A percentile compares a stretch with the other conserved stretches of the same genome.
Evolutionary conservation across 2,797 vertebrate genomes (phyloP).

Genomic region (Siniperca undulata): DNA sequence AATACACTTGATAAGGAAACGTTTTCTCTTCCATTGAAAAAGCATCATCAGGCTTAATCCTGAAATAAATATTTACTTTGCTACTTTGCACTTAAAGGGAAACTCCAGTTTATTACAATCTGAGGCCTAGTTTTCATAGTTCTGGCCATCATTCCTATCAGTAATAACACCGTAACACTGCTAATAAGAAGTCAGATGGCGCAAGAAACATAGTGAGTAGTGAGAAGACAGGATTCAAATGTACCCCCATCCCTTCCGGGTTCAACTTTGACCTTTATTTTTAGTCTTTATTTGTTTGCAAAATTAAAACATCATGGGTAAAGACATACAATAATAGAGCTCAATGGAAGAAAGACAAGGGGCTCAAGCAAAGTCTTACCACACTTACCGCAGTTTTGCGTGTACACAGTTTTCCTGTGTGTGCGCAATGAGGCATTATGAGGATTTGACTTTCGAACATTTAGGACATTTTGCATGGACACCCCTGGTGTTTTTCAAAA

Average conservation of each 20-base stretch:
- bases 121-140: not conserved
- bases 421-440: not conserved
- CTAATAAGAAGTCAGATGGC: not conserved
- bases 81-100: constrained; percentile 22
- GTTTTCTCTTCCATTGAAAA: constrained; percentile 57
- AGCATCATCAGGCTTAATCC: constrained; percentile 22
- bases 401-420: not conserved
- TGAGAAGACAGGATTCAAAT: not conserved
- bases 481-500: not conserved
- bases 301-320: too few species aligned
- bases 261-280: not conserved
- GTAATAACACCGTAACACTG: not conserved
- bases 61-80: constrained; percentile 49
- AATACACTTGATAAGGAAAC: constrained; percentile 37
- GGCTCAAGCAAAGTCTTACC: not conserved
- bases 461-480: not conserved
- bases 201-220: not conserved
- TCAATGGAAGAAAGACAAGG: not conserved
- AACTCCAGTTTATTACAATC: not conserved
- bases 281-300: too few species aligned
- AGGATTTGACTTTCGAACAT: not conserved
- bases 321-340: not conserved
- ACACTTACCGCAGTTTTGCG: not conserved
- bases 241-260: not conserved
- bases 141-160: not conserved